Base-by-base conservation (phyloP, 2,797 vertebrate species). In the Craterocephalus amniculus region DNA sequence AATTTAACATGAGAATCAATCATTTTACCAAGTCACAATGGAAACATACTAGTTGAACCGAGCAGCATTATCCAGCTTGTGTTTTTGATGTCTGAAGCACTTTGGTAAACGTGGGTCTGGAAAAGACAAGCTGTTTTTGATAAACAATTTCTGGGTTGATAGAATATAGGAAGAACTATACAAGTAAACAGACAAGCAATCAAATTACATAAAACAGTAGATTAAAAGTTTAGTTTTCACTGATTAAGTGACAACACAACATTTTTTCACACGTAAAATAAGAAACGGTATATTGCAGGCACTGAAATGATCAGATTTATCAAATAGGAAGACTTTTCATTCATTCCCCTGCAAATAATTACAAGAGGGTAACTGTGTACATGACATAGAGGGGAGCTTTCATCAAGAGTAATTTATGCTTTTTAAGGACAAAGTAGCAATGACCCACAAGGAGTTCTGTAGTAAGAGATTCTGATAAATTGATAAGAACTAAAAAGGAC, bases 381-480 rank as follows among this genome's bases (percentile, higher is more conserved):
- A 26, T 64, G 70, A 26, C 61, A 26, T 34, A n/a, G 43, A 14
- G 60, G 76, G 72, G 13, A 55, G 69, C 62, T 83, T 73, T 87
- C 63, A 82, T 65, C 68, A 75, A 68, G 34, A 70, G 69, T 63
- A 27, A 67, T 79, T 69, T 72, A 60, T 71, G 34, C 63, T 61
- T 26, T 49, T 74, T 34, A 62, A 35, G 35, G 60, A 76, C 45
- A 27, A 63, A 72, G 57, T 66, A 72, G 74, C 67, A 84, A 70
- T 70, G 49, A 65, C 48, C 61, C 59, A 70, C 63, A 65, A 73
- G 66, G 52, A 75, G 57, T 32, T 56, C 32, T 34, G 32, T 34
- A 34, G 76, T 70, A 86, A 78, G 64, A 22, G 20, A 74, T 58
- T 62, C 68, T 54, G 74, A 70, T 70, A 66, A 85, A 59, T 58